Base-by-base conservation (phyloP, 2,797 vertebrate species). In the Chromis chromis region DNA sequence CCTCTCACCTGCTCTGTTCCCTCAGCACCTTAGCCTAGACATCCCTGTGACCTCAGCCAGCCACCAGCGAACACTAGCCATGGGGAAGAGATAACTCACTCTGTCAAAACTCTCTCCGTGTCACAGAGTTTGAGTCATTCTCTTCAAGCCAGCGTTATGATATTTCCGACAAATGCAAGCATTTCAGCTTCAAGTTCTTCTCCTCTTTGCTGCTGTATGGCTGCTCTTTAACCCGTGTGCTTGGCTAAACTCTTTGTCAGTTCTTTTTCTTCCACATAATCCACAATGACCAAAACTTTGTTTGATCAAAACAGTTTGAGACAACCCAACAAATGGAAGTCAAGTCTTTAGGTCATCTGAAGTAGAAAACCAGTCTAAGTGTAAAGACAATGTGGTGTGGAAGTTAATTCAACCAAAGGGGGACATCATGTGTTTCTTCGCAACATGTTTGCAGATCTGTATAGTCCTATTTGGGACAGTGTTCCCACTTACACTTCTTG, bases 11-110 rank as follows among this genome's bases (percentile, higher is more conserved):
- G 58, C 28, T 59, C 68, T 58, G 48, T 61, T 88, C 59, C 60
- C 56, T 56, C 21, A 44, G 40, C 74, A 84, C 78, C 76, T 83
- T 42, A 19, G 72, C 72, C 60, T 22, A 81, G 73, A 82, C 81
- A 66, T 71, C 58, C 46, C n/a, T 81, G 56, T 84, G 81, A 90
- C 86, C 83, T 78, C 66, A 74, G 62, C 62, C 77, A 78, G 76
- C 70, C 77, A 64, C 54, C 59, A 46, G 56, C 46, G 71, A 84
- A 71, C 46, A 82, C 76, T 61, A 70, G 75, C 82, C 80, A 81
- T 19, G 53, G 70, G 78, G 56, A 88, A 67, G 63, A 74, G 67
- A 79, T 84, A 88, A 85, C 80, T 89, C 78, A 85, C 55, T 42
- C 65, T 63, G 53, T 80, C 78, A 83, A 79, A 85, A 81, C 68